A percentile compares a stretch with the other conserved stretches of the same genome.
Conservation (phyloP, 2,888 invertebrate genomes). For the Podabrus alpinus region DNA sequence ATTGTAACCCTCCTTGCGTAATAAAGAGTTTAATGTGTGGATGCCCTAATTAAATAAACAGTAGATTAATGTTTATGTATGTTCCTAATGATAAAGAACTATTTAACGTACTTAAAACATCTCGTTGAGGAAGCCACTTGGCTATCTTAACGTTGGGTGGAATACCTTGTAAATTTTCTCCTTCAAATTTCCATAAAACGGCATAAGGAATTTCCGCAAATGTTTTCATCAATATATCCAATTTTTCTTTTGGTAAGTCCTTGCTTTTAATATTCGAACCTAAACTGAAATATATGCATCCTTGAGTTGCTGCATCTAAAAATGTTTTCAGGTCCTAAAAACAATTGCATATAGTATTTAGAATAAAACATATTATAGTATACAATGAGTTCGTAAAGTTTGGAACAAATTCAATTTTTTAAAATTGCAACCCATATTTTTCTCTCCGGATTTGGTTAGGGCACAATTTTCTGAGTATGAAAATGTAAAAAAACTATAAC, state of each 20-base stretch:
- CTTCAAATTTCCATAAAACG: conserved; percentile 56
- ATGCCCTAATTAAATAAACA: background rate
- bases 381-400: no score
- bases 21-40: background rate
- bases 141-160: conserved; percentile 51
- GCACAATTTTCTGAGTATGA: no score
- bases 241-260: conserved; percentile 35
- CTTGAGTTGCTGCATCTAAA: conserved; percentile 20
- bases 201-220: conserved; percentile 52
- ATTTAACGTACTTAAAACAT: conserved; percentile 47
- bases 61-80: no score
- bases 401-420: no score
- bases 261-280: conserved; percentile 7
- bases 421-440: no score
- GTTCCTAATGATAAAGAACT: no score
- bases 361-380: no score
- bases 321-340: background rate
- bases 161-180: conserved; percentile 41
- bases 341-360: no score
- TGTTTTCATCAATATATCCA: conserved; percentile 45
- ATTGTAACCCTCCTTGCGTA: conserved; percentile 21
- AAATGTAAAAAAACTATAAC: no score
- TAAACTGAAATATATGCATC: conserved; percentile 29
- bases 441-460: no score
- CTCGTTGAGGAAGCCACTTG: conserved; percentile 55